Base-by-base conservation (phyloP, 2,888 invertebrate species). In the Philereme transversata region DNA sequence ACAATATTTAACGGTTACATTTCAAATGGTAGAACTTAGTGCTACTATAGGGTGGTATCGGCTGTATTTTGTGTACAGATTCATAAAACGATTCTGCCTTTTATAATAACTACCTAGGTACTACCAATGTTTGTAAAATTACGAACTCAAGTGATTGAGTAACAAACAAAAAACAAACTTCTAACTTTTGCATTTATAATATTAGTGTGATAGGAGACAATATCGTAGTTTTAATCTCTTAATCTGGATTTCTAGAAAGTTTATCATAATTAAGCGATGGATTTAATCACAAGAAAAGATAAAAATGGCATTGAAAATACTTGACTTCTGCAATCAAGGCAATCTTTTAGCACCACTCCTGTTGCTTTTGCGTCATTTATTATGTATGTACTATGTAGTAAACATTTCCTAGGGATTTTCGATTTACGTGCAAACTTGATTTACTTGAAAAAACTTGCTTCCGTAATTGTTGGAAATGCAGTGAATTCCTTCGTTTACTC, bases 401-500 rank as follows among this genome's bases (percentile, higher is more conserved):
- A 34, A 34, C 5, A 53, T 45, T 45, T 54, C 40, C 34, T 54
- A 3, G 35, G 50, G 46, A 36, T 47, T 54, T 48, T 48, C 36
- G n/a, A 0, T 8, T 5, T 11, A 6, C 45, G 6, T 43, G 8
- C 38, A 7, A n/a, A 43, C 43, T 43, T 43, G n/a, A 43, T 43
- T 43, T 11, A 49, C 44, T 59, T 53, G 22, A 55, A 36, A 44
- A 45, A 51, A 53, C 54, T 40, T 51, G 47, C 40, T 62, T 62
- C 54, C 58, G 54, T 38, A 51, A 44, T 48, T 11, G 47, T 58
- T 54, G 57, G 47, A 54, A 59, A 35, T 44, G 45, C 56, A 62
- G 36, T 48, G 45, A 53, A 59, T 63, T 63, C 56, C 45, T 58
- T 38, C 34, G 40, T 56, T 63, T 78, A 81, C 73, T 77, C 77